phyloP scores from a whole-genome alignment of 2,797 vertebrate species.

The Bovichtus diacanthus region DNA sequence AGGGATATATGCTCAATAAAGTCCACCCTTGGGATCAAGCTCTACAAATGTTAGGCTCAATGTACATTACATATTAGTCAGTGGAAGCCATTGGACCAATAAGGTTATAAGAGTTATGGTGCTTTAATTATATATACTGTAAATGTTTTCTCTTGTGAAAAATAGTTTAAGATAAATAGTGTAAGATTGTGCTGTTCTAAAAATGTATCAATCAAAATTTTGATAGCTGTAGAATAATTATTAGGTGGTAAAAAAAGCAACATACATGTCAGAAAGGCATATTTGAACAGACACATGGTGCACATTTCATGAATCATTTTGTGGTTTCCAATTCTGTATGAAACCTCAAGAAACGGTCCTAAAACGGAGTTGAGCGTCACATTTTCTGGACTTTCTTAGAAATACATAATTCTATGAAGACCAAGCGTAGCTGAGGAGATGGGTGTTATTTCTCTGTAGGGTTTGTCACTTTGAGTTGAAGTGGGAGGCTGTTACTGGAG shows the following conservation, averaged over 20 bases:
- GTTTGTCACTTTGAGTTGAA: not conserved
- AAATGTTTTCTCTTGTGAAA: not conserved
- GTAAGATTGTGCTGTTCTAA: not conserved
- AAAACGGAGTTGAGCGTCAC: not conserved
- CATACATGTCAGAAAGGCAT: not conserved
- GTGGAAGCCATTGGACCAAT: not conserved
- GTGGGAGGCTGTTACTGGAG: not conserved
- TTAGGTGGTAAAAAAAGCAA: not conserved
- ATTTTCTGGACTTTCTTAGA: not conserved
- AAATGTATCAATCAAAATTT: not conserved
- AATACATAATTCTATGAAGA: not conserved
- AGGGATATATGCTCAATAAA: not conserved
- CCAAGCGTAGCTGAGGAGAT: not conserved
- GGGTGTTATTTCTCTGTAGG: no score
- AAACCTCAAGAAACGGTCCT: slow-evolving; percentile 1
- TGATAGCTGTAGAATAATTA: not conserved
- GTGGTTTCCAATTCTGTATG: not conserved
- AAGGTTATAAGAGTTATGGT: not conserved
- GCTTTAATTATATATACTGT: not conserved
- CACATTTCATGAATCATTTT: not conserved
- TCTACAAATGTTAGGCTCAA: not conserved
- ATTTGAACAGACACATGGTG: not conserved
- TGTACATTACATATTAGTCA: not conserved
- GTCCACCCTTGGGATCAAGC: not conserved
- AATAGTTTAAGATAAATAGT: no score